Conservation (phyloP, 2,113 vertebrate species). For the Calidris pygmaea region DNA sequence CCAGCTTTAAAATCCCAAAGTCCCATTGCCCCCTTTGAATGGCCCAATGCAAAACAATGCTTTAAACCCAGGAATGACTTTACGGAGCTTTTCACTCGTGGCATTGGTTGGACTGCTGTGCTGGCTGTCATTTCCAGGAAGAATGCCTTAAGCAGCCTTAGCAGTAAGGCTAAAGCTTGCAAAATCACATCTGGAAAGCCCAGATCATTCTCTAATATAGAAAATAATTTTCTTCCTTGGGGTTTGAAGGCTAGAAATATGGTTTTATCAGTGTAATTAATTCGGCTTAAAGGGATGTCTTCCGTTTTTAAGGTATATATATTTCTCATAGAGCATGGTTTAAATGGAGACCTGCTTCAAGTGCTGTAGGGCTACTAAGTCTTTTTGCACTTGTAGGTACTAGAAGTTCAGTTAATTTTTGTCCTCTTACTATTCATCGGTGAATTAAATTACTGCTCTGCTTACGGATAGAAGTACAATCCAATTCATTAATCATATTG, state of each 20-base stretch:
- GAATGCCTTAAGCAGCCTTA: constrained; percentile 45
- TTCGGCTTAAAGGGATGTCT: not conserved
- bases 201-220: not conserved
- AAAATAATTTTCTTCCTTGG: not conserved
- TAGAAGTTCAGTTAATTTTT: constrained; percentile 39
- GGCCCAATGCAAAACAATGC: constrained; percentile 28
- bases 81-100: constrained; percentile 20
- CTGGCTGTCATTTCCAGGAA: constrained; percentile 50
- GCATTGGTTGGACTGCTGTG: constrained; percentile 6
- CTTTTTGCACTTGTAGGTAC: constrained; percentile 9
- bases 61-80: constrained; percentile 55
- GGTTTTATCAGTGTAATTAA: not conserved
- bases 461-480: constrained; percentile 1
- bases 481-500: constrained; percentile 61
- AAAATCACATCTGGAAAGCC: constrained; percentile 20
- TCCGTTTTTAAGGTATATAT: not conserved
- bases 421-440: constrained; percentile 26
- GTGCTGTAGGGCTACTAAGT: not conserved
- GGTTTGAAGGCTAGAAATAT: not conserved
- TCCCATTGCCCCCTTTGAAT: constrained; percentile 52
- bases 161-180: constrained; percentile 39
- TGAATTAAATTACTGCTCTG: constrained; percentile 58
- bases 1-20: constrained; percentile 51
- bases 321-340: not conserved
- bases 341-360: not conserved